phyloP scores from a whole-genome alignment of 2,797 vertebrate species.

The Oryzias dopingdopingensis region DNA sequence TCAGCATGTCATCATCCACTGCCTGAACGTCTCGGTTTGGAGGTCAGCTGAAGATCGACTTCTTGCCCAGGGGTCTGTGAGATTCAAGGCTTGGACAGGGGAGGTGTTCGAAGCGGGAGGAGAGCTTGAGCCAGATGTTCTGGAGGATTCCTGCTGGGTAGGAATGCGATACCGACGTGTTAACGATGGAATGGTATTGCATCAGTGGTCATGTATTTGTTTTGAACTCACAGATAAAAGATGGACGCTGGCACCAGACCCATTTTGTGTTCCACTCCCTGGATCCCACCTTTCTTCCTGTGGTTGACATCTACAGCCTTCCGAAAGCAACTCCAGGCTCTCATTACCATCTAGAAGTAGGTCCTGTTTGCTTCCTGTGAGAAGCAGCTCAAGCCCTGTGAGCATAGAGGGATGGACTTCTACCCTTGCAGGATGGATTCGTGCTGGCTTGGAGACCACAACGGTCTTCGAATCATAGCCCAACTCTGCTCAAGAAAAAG shows the following conservation, averaged over 20 bases:
- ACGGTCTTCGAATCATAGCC: conserved; percentile 30
- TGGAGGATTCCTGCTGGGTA: conserved; percentile 92
- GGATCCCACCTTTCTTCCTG: conserved; percentile 90
- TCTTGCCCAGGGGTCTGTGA: conserved; percentile 72
- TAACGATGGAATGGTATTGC: not conserved
- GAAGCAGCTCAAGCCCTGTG: conserved; percentile 14
- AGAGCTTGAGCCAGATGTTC: conserved; percentile 85
- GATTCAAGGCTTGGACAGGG: conserved; percentile 89
- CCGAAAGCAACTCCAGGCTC: conserved; percentile 81
- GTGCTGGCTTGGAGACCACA: conserved; percentile 37
- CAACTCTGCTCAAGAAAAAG: conserved; percentile 43
- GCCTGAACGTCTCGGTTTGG: conserved; percentile 90
- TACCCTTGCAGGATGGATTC: conserved; percentile 36
- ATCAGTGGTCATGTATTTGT: not conserved
- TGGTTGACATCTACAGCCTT: conserved; percentile 86
- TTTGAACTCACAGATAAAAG: conserved; percentile 80
- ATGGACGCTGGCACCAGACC: conserved; percentile 91
- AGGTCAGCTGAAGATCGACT: conserved; percentile 59
- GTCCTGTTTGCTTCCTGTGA: conserved; percentile 94
- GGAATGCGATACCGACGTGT: conserved; percentile 11
- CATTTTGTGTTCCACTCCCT: conserved; percentile 89
- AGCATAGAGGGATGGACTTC: conserved; percentile 35
- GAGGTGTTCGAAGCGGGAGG: conserved; percentile 84
- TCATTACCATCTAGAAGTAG: conserved; percentile 93
- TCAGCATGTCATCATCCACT: conserved; percentile 94